These are phyloP conservation scores for Hippopotamyrus pictus DNA, from an alignment of 2,797 vertebrate genomes.

Conservation along the genomic window DNA sequence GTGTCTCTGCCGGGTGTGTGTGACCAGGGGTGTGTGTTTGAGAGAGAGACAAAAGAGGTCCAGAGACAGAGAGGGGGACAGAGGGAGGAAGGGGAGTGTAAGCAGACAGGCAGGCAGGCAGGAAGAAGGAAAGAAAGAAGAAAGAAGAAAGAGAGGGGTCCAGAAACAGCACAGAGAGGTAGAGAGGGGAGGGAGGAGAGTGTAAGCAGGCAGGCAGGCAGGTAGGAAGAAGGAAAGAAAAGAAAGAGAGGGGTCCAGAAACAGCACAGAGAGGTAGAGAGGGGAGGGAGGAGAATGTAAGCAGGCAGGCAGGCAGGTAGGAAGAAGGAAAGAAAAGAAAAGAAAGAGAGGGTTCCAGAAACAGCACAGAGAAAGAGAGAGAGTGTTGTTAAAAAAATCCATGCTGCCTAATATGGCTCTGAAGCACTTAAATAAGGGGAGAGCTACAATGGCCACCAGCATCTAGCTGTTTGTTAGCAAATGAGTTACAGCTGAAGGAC, in stretches of 20 bases:
- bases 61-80: slow-evolving; percentile 56
- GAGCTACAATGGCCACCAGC: neutral
- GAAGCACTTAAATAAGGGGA: neutral
- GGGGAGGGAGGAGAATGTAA: no score
- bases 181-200: neutral
- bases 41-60: neutral
- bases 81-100: slow-evolving; percentile 18
- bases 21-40: neutral
- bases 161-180: neutral
- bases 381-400: neutral
- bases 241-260: no score
- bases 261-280: no score
- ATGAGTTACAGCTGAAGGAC: neutral
- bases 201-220: neutral
- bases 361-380: neutral
- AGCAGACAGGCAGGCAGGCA: slow-evolving; percentile 14
- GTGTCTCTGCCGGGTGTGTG: slow-evolving; percentile 67
- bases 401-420: neutral
- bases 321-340: no score
- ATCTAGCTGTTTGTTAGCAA: neutral
- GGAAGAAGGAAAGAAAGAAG: neutral
- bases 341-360: no score
- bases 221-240: no score
- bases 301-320: no score
- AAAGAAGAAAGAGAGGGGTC: neutral